phyloP scores from a whole-genome alignment of 2,888 invertebrate species.

The Brenthis ino region DNA sequence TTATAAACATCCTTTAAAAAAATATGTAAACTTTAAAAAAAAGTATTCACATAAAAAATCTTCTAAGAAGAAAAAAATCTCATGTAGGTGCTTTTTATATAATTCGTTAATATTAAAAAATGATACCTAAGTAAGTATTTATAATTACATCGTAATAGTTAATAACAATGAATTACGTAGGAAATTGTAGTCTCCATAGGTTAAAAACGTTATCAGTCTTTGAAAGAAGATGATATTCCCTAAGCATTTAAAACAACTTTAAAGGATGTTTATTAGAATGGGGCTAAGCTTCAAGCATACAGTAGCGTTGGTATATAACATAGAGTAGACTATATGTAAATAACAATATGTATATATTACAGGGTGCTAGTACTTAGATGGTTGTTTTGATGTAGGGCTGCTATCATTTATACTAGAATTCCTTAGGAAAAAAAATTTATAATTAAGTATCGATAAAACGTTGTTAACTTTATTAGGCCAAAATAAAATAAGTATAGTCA shows the following conservation, averaged over 20 bases:
- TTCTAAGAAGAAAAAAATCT: too few species aligned
- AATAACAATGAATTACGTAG: too few species aligned
- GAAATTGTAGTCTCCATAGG: too few species aligned
- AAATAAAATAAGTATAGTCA: too few species aligned
- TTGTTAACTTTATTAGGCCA: background rate
- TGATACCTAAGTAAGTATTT: too few species aligned
- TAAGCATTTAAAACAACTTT: background rate
- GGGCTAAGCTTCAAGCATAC: constrained; percentile 16
- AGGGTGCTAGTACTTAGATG: constrained; percentile 38
- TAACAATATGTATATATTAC: constrained; percentile 37
- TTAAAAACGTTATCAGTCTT: too few species aligned
- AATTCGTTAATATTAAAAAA: too few species aligned
- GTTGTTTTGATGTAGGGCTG: constrained; percentile 22
- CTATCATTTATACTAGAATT: constrained; percentile 4
- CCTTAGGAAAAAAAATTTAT: background rate
- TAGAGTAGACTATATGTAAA: constrained; percentile 36
- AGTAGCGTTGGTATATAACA: constrained; percentile 30
- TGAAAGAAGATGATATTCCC: too few species aligned
- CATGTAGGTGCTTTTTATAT: too few species aligned
- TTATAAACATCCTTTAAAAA: constrained; percentile 17
- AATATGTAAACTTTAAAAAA: background rate
- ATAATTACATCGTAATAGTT: too few species aligned
- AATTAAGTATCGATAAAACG: background rate
- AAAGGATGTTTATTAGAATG: constrained; percentile 13
- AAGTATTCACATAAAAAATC: too few species aligned